A percentile compares a stretch with the other conserved stretches of the same genome.
Conservation (phyloP, 2,113 vertebrate genomes). For the Boulengeromyrus knoepffleri region DNA sequence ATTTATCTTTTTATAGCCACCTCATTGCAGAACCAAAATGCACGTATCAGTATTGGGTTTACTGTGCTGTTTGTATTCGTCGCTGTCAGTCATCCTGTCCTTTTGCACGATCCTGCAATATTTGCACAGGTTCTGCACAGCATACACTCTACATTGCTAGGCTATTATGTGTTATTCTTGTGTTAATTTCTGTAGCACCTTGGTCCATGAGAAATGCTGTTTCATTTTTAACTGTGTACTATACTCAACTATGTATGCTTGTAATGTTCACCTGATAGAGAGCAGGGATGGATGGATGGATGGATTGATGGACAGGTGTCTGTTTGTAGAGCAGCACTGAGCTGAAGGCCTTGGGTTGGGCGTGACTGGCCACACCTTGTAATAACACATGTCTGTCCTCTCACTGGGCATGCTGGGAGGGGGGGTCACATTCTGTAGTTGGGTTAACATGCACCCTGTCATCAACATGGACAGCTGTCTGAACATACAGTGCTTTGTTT, state of each 20-base stretch:
- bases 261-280: background rate
- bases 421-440: slow-evolving; percentile 46
- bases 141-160: no score
- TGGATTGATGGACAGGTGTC: slow-evolving; percentile 15
- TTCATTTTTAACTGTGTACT: no score
- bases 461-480: slow-evolving; percentile 43
- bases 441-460: slow-evolving; percentile 47
- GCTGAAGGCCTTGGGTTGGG: slow-evolving; percentile 42
- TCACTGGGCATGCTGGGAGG: slow-evolving; percentile 34
- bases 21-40: no score
- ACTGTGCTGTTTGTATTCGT: no score
- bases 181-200: no score
- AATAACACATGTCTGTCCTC: slow-evolving; percentile 56
- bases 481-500: slow-evolving; percentile 31
- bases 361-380: slow-evolving; percentile 47
- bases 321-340: slow-evolving; percentile 27
- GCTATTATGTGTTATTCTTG: no score
- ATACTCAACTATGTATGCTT: background rate
- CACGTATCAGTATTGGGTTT: no score
- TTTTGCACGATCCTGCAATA: no score
- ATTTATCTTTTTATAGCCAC: no score
- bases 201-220: no score
- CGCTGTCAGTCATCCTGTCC: no score
- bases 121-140: no score
- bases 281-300: background rate